A percentile compares a stretch with the other conserved stretches of the same genome.
Evolutionary conservation across 2,113 vertebrate species (phyloP).

Genomic region (Peucedramus taeniatus): DNA sequence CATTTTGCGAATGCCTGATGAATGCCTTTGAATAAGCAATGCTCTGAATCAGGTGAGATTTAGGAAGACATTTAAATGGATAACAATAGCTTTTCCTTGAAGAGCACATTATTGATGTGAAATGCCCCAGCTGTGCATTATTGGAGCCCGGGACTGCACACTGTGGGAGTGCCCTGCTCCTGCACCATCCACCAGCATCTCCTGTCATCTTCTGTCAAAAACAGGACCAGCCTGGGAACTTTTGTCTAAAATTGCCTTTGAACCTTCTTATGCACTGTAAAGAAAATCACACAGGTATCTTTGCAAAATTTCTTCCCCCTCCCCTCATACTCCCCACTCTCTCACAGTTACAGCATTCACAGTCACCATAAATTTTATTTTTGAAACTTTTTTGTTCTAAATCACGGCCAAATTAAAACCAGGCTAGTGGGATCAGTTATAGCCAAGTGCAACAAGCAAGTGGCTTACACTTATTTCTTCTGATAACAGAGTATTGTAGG

Average conservation of each 20-base stretch:
- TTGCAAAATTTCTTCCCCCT: background rate
- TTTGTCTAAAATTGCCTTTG: background rate
- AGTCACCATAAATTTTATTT: background rate
- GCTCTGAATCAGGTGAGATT: background rate
- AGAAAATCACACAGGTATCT: background rate
- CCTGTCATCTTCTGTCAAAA: background rate
- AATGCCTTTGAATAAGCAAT: background rate
- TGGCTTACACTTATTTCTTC: background rate
- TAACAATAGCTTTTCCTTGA: background rate
- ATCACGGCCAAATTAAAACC: background rate
- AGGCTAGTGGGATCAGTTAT: background rate
- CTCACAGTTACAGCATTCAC: background rate
- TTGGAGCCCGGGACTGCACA: background rate
- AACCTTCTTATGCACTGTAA: background rate
- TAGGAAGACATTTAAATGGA: background rate
- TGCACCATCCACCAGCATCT: background rate
- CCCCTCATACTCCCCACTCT: background rate
- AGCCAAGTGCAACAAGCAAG: background rate
- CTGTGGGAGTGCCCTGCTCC: background rate
- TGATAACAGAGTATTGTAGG: background rate
- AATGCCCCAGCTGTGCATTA: background rate
- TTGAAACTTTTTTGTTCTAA: background rate
- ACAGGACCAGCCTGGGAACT: background rate
- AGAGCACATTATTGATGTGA: background rate
- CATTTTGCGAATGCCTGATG: background rate